Evolutionary conservation across 2,113 vertebrate genomes (phyloP).

Genomic region (Cyprinodon variegatus): DNA sequence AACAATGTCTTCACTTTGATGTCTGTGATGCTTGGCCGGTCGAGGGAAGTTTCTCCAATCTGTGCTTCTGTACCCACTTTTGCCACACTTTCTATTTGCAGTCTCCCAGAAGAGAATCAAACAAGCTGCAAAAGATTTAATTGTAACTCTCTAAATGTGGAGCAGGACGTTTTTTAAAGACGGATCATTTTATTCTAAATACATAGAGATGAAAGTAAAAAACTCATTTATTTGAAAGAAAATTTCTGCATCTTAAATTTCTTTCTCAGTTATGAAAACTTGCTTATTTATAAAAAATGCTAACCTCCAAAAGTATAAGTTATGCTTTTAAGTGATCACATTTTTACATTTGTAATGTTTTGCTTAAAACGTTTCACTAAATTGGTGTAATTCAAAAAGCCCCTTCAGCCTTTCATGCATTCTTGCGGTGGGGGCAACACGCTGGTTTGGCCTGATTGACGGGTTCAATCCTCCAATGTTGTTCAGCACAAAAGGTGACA

Average conservation of each 20-base stretch:
- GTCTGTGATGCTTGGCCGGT: constrained; percentile 79
- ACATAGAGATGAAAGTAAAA: no score
- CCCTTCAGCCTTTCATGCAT: constrained; percentile 80
- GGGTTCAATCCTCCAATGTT: constrained; percentile 87
- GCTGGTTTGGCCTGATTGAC: constrained; percentile 88
- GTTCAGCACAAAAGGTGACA: constrained; percentile 88
- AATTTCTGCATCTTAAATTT: neutral
- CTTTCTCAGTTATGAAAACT: neutral
- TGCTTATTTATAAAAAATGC: neutral
- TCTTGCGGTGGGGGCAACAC: constrained; percentile 88
- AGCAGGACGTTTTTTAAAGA: neutral
- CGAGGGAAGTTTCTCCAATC: constrained; percentile 68
- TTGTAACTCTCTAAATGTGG: neutral
- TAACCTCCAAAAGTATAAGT: neutral
- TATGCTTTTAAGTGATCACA: neutral
- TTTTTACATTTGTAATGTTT: neutral
- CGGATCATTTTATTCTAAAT: neutral
- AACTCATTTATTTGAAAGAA: neutral
- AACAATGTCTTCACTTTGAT: constrained; percentile 94
- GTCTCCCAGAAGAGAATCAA: constrained; percentile 12
- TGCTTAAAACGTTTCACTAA: constrained; percentile 27
- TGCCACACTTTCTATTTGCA: neutral
- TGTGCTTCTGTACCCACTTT: constrained; percentile 37
- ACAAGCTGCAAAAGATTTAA: constrained; percentile 1
- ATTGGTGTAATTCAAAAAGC: constrained; percentile 78